These are phyloP conservation scores for Coptodon rendalli DNA, from an alignment of 2,113 vertebrate species.

Conservation along the genomic window DNA sequence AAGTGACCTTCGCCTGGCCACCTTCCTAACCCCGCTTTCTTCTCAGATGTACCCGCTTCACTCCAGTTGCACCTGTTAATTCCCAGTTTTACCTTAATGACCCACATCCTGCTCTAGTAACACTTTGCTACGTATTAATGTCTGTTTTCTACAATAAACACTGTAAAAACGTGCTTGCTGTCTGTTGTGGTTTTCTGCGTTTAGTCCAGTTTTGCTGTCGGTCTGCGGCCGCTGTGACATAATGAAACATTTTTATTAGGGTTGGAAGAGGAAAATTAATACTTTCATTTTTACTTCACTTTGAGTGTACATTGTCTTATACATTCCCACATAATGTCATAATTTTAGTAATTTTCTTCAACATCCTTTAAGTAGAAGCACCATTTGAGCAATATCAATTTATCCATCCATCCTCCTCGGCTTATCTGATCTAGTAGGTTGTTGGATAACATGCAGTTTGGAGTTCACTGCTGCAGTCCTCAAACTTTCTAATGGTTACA, in stretches of 20 bases:
- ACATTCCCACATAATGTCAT: background rate
- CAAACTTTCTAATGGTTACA: background rate
- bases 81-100: background rate
- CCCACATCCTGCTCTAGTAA: background rate
- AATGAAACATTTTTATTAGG: background rate
- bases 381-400: background rate
- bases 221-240: background rate
- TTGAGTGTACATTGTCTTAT: background rate
- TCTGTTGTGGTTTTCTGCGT: fast-evolving
- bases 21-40: background rate
- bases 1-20: background rate
- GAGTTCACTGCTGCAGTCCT: background rate
- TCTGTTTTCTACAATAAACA: background rate
- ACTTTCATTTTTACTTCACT: background rate
- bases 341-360: background rate
- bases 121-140: background rate
- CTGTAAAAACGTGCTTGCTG: background rate
- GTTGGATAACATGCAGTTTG: background rate
- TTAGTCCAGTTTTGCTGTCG: background rate
- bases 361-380: background rate
- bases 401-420: background rate
- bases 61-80: background rate
- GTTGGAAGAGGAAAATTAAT: background rate
- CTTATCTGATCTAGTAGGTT: background rate
- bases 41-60: fast-evolving